Conservation (phyloP, 2,797 vertebrate genomes). For the Melanogrammus aeglefinus region DNA sequence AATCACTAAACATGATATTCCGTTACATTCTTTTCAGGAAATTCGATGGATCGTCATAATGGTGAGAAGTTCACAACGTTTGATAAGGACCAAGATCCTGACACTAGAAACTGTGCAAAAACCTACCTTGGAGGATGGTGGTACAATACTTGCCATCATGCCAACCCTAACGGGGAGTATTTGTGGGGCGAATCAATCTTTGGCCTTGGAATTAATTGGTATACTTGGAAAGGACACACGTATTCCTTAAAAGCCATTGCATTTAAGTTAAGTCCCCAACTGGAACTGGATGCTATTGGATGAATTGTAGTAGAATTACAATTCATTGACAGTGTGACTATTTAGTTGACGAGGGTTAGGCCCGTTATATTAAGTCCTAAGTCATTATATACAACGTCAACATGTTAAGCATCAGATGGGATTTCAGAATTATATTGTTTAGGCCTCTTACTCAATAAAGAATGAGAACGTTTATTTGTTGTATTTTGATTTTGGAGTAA, state of each 20-base stretch:
- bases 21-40: conserved; percentile 20
- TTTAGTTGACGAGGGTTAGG: no score
- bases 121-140: conserved; percentile 39
- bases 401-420: no score
- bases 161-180: conserved; percentile 36
- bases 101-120: conserved; percentile 25
- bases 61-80: conserved; percentile 41
- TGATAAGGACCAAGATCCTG: conserved; percentile 38
- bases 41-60: conserved; percentile 28
- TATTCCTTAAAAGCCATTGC: conserved; percentile 41
- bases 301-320: no score
- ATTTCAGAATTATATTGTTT: no score
- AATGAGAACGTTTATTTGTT: background rate
- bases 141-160: conserved; percentile 29
- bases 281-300: no score
- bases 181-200: conserved; percentile 28
- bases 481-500: background rate
- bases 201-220: conserved; percentile 43
- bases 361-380: no score
- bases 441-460: background rate
- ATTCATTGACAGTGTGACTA: no score
- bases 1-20: no score
- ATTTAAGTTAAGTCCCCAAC: conserved; percentile 33
- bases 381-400: no score
- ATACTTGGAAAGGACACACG: conserved; percentile 32